A percentile compares a stretch with the other conserved stretches of the same genome.
Conservation (phyloP, 2,797 vertebrate species). For the Hippoglossus hippoglossus region DNA sequence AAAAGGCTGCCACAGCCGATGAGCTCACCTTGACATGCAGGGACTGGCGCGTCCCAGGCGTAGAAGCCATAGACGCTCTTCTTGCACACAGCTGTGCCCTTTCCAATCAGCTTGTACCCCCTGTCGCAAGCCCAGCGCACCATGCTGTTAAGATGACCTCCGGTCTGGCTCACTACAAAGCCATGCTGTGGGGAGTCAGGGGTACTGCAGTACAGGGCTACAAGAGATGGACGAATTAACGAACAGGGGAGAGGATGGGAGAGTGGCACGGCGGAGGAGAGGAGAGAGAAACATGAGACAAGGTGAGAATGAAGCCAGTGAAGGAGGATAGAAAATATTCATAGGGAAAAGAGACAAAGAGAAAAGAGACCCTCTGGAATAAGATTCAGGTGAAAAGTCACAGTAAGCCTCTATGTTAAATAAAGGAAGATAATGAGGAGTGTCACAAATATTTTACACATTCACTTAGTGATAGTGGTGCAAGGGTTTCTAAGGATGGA, state of each 20-base stretch:
- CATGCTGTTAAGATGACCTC: slow-evolving; percentile 95
- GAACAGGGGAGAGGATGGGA: slow-evolving; percentile 1
- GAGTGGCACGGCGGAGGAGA: slow-evolving; percentile 4
- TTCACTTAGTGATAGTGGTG: slow-evolving; percentile 42
- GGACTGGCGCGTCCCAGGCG: slow-evolving; percentile 93
- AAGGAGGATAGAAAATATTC: slow-evolving; percentile 35
- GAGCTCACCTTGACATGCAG: slow-evolving; percentile 95
- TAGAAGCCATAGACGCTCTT: slow-evolving; percentile 91
- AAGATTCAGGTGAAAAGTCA: slow-evolving; percentile 50
- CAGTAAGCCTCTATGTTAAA: slow-evolving; percentile 50
- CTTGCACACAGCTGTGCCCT: slow-evolving; percentile 91
- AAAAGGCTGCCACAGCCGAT: slow-evolving; percentile 48
- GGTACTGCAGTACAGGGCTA: slow-evolving; percentile 97
- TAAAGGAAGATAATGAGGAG: slow-evolving; percentile 63
- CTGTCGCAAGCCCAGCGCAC: slow-evolving; percentile 98
- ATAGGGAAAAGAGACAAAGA: slow-evolving; percentile 24
- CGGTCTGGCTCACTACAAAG: slow-evolving; percentile 96
- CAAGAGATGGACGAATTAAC: slow-evolving; percentile 34
- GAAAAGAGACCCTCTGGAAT: slow-evolving; percentile 26
- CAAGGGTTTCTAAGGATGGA: slow-evolving; percentile 8
- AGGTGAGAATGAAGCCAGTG: slow-evolving; percentile 37
- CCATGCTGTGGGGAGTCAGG: slow-evolving; percentile 97
- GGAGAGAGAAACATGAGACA: slow-evolving; percentile 7
- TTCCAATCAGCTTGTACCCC: slow-evolving; percentile 95
- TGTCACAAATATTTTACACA: slow-evolving; percentile 62